Base-by-base conservation (phyloP, 2,888 invertebrate species). In the Tetramorium bicarinatum region DNA sequence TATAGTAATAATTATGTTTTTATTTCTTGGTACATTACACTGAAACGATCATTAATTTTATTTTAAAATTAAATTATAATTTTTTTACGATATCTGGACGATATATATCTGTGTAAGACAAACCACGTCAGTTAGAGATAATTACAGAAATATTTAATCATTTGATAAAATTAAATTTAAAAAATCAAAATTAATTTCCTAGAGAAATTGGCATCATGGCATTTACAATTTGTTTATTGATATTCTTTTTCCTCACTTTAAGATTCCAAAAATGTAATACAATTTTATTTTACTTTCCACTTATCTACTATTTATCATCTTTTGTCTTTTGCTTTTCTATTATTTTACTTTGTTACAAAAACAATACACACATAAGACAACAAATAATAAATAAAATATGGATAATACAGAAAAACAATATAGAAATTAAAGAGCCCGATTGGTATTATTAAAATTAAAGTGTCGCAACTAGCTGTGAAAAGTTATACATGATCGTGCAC, bases 31-130 rank as follows among this genome's bases (percentile, higher is more conserved):
- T 72, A 25, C 13, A 13, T 56, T 41, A 25, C 7, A 56, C 6
- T 41, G 13, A 72, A 21, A 18, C 0, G 6, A 59, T 18, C 2
- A 38, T 29, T 34, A 7, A 3, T 29, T 29, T 56, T 3, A 54
- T 15, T 72, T 56, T 18, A 38, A 38, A 72, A 54, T 71, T 54
- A 34, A 52, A 52, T 34, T 49, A 38, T 4, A 15, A 64, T 64
- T 41, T 64, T 41, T 41, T 64, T 1, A 69, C 3, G 25, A 67
- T 25, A 62, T 18, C 15, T 38, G 25, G 15, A 8, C 7, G 15
- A 59, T 15, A 38, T 62, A 34, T 6, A 61, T 38, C 11, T 13
- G 11, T 7, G 44, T 21, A 44, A 44, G 15, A 21, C 21, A 66
- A 44, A 25, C 1, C 47, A 6, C 1, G 4, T 44, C 8, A n/a